Evolutionary conservation across 2,113 vertebrate species (phyloP), one percentile per base, ranked within the genome.

Genomic region (Zosterops lateralis): DNA sequence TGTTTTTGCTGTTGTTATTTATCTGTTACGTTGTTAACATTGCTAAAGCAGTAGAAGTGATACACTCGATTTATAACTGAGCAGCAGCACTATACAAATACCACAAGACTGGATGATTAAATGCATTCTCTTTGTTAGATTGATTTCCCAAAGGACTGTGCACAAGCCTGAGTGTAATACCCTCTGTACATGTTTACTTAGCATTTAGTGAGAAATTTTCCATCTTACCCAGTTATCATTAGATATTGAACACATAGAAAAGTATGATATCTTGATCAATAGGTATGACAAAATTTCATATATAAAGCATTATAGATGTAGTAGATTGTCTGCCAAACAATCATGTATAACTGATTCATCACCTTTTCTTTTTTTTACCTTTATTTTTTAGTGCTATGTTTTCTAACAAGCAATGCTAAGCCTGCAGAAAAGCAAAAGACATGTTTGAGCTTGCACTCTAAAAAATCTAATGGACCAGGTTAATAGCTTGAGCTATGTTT

Each of bases 401-500:
- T 34, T 28, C 29, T 73, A 8, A 15, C 11, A 80, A 79, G 48
- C 20, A 89, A 24, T 92, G 53, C 31, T 74, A 62, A 71, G 44
- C 67, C 89, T 84, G 54, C 26, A 96, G 77, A 90, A 73, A 93
- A 91, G 53, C 42, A 36, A 70, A 86, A 96, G 74, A 89, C 50
- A 94, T 87, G 40, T 88, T 73, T 87, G 64, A 82, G 50, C 74
- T 97, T 96, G 92, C 64, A 88, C 71, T 48, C 81, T 91, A 56
- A 90, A 71, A 89, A 96, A 87, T 96, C 81, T 90, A 95, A 94
- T 88, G 67, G 87, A 88, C 36, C 40, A 80, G 94, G 96, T 97
- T 97, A 98, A 97, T 97, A 97, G 94, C 93, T 94, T 97, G 94
- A 84, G 88, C 90, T 95, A 22, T 61, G 53, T 87, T 93, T 96